These are phyloP conservation scores for Chromobotia macracanthus DNA, from an alignment of 2,797 vertebrate genomes.

Conservation along the genomic window DNA sequence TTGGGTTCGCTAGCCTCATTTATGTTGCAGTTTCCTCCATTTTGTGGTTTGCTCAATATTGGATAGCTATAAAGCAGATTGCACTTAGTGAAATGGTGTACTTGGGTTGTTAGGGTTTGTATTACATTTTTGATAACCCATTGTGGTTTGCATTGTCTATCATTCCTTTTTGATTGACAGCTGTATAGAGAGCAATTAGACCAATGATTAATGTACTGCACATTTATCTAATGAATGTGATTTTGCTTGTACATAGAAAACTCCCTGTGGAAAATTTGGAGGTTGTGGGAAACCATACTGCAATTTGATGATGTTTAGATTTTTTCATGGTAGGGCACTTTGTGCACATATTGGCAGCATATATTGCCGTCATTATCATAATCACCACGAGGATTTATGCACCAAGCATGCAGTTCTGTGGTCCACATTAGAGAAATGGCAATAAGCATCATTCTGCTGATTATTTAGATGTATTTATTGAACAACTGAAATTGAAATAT, in stretches of 20 bases:
- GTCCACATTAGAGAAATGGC: slow-evolving; percentile 12
- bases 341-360: slow-evolving; percentile 14
- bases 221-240: slow-evolving; percentile 22
- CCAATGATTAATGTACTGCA: slow-evolving; percentile 50
- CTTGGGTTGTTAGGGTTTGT: slow-evolving; percentile 11
- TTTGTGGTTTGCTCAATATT: slow-evolving; percentile 42
- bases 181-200: slow-evolving; percentile 48
- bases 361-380: slow-evolving; percentile 26
- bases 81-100: background rate
- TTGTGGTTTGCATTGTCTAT: slow-evolving; percentile 33
- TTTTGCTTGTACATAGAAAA: background rate
- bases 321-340: background rate
- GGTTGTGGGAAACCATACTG: slow-evolving; percentile 40
- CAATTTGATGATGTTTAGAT: background rate
- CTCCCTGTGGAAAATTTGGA: slow-evolving; percentile 34
- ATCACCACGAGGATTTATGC: slow-evolving; percentile 11
- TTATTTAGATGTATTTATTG: slow-evolving; percentile 13
- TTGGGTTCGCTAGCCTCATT: slow-evolving; percentile 13
- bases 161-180: slow-evolving; percentile 43
- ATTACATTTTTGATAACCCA: slow-evolving; percentile 9
- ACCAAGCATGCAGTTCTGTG: slow-evolving; percentile 9
- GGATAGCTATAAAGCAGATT: slow-evolving; percentile 14
- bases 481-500: slow-evolving; percentile 29
- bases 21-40: slow-evolving; percentile 19
- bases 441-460: slow-evolving; percentile 13